A percentile compares a stretch with the other conserved stretches of the same genome.
phyloP scores from a whole-genome alignment of 2,113 vertebrate species.

The Muntiacus muntjak region DNA sequence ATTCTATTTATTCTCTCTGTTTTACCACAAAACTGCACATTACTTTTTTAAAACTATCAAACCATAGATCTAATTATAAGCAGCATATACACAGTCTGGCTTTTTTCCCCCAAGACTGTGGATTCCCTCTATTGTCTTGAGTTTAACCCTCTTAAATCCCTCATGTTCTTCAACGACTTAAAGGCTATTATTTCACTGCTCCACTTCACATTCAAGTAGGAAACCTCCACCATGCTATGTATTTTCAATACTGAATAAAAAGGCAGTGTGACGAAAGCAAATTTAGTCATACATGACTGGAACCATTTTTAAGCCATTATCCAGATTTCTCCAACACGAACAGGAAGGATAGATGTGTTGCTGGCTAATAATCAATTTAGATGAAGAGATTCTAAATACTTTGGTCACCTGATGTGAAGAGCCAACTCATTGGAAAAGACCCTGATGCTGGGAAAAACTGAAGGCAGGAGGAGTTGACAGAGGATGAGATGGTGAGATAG shows the following conservation, averaged over 20 bases:
- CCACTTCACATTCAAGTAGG: not conserved
- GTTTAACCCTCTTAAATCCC: not conserved
- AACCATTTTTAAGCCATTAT: not conserved
- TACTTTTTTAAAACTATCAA: not conserved
- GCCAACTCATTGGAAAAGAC: accelerated
- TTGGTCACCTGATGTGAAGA: not conserved
- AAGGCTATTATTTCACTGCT: not conserved
- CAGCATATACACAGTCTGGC: not conserved
- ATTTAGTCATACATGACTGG: not conserved
- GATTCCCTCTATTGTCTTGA: not conserved
- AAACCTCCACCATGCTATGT: not conserved
- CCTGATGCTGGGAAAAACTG: not conserved
- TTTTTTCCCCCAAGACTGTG: not conserved
- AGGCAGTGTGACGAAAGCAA: not conserved
- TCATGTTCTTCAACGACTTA: not conserved
- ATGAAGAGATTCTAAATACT: not conserved
- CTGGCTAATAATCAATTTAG: not conserved
- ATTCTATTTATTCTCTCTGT: not conserved
- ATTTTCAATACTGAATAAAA: not conserved
- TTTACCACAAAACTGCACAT: not conserved
- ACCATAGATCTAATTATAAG: not conserved
- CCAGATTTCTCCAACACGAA: not conserved
- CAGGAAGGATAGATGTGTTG: not conserved
- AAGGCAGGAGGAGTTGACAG: not conserved
- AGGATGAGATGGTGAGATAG: not conserved